Base-by-base conservation (phyloP, 1,140 invertebrate species). In the Eriosoma lanigerum region DNA sequence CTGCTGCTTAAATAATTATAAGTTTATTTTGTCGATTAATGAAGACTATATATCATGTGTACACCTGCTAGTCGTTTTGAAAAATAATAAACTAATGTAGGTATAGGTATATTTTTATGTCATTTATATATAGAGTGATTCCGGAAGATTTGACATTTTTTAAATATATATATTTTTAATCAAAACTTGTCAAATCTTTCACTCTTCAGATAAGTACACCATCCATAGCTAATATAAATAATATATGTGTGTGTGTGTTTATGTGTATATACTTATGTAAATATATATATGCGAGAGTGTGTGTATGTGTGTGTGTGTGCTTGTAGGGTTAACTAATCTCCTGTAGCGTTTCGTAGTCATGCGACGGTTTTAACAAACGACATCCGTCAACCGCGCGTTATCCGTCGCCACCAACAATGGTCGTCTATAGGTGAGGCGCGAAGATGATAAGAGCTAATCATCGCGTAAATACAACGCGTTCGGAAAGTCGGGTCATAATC, bases 401-500 rank as follows among this genome's bases (percentile, higher is more conserved):
- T 75, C 72, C 72, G 72, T 29, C 54, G 48, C 50, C 48, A 21
- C 70, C 70, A 38, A 73, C 70, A 73, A 73, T n/a, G 24, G 70
- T 17, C 72, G 26, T 56, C 21, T 19, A 52, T 72, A 75, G 72
- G 72, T 75, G 72, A 75, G 70, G 72, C 72, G 52, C 26, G 26
- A 24, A 26, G 72, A 75, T 24, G 72, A 75, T 75, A 75, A 75
- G 72, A 75, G 32, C 72, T 75, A 75, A 75, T 75, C 72, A 75
- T 52, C 72, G 72, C 72, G 72, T 75, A 75, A 75, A 75, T 75
- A 75, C 72, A 24, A 75, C 72, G 72, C 72, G 32, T 75, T 75
- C 32, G 32, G 66, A 26, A 68, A 68, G 66, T 72, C 72, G 72
- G 72, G 29, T 75, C 52, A 21, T 44, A 56, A 75, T 75, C 72